Evolutionary conservation across 2,797 vertebrate species (phyloP), one percentile per base, ranked within the genome.

Genomic region (Valencia hispanica): DNA sequence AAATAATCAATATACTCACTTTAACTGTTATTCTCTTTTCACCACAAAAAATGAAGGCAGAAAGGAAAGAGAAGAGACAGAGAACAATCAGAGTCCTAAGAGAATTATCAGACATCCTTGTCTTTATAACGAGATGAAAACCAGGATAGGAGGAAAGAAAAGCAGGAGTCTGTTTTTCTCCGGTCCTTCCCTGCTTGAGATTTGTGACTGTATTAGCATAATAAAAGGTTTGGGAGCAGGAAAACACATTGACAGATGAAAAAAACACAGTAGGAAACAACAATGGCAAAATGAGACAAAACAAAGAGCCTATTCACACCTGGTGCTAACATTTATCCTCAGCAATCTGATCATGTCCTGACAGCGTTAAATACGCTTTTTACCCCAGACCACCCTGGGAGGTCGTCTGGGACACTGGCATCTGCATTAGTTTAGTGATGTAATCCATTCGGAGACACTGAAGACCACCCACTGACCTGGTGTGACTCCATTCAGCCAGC

Each of bases 1-100:
- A 39, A 79, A 68, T 81, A 4, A 18, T 87, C 83, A 86, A 84
- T 90, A 77, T 79, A 87, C 92, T 92, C 90, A 96, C 95, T 94
- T 95, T 96, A 15, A 93, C 79, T 72, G 90, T 90, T 30, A 82
- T 68, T 86, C 92, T 94, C 95, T 95, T 88, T 12, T 34, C 75
- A 4, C 71, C 77, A 70, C n/a, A 18, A 55, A 68, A 77, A 59
- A 43, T 68, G 25, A 15, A 22, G 55, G 70, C 41, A 50, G 12
- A 43, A 55, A 47, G 47, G 11, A 77, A 50, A 79, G 61, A 83
- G 68, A 71, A 32, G 50, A 84, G 72, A 81, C 47, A 72, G 72
- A 81, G 72, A 59, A 59, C 10, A 47, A 48, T 41, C 45, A 83
- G 45, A 48, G 15, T 1, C 14, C 55, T 39, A 36, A 45, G 12